These are phyloP conservation scores for Stenodema calcarata DNA, from an alignment of 2,888 invertebrate species.

Conservation along the genomic window DNA sequence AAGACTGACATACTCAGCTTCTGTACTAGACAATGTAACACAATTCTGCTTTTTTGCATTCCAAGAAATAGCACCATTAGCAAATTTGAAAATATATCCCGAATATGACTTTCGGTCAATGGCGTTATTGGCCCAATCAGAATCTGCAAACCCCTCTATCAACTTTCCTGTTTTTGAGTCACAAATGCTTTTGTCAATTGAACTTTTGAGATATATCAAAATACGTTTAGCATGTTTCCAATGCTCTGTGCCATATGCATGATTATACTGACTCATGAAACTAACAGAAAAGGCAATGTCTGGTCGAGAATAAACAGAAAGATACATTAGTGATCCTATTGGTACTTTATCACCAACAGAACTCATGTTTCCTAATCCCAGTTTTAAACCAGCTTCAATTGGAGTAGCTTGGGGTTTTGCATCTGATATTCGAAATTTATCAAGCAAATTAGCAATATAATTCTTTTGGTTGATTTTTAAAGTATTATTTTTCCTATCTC, in stretches of 20 bases:
- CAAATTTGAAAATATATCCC: background rate
- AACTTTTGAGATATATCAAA: background rate
- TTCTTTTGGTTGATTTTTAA: background rate
- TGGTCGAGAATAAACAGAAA: background rate
- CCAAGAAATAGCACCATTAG: background rate
- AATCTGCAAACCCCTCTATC: background rate
- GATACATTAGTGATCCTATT: background rate
- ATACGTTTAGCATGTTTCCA: background rate
- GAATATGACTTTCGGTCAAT: slow-evolving; percentile 2
- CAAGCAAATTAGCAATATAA: background rate
- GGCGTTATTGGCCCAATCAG: background rate
- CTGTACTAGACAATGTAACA: background rate
- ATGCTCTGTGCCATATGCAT: background rate
- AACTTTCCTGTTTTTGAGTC: background rate
- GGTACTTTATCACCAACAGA: background rate
- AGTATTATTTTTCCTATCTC: background rate
- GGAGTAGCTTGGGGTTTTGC: background rate
- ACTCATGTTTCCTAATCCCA: background rate
- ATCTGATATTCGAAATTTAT: background rate
- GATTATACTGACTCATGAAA: background rate
- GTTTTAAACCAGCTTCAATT: background rate
- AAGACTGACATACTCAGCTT: slow-evolving; percentile 9
- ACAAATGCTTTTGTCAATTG: background rate
- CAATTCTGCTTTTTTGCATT: background rate
- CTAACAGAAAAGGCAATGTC: background rate